Conservation (phyloP, 2,888 invertebrate species). For the Augochlorella aurata region DNA sequence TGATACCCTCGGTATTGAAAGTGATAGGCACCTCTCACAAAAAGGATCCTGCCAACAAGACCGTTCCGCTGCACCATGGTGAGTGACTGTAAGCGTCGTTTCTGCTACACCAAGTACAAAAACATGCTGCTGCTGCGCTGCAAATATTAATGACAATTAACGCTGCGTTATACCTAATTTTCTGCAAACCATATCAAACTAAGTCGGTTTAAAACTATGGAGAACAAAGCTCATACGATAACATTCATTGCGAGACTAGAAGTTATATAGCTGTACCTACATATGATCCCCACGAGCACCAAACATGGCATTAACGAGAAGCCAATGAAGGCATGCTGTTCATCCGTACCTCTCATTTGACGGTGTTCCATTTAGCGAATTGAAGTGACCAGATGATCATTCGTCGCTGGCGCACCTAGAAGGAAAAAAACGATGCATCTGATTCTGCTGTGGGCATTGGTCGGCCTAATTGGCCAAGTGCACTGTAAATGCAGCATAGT, state of each 20-base stretch:
- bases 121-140: not conserved
- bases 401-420: conserved; percentile 9
- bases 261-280: not conserved
- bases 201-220: not conserved
- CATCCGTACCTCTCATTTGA: not conserved
- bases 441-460: conserved; percentile 68
- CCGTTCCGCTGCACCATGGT: conserved; percentile 22
- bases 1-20: not conserved
- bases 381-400: not conserved
- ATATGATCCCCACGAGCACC: not conserved
- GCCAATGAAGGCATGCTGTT: not conserved
- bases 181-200: not conserved
- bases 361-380: not conserved
- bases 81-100: conserved; percentile 22
- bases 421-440: conserved; percentile 47
- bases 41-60: not conserved
- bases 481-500: conserved; percentile 69
- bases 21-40: not conserved
- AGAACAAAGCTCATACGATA: not conserved
- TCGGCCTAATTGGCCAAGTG: conserved; percentile 64
- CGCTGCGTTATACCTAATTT: not conserved
- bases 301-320: conserved; percentile 6
- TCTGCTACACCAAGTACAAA: conserved; percentile 18
- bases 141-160: not conserved
- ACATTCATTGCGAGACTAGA: not conserved